These are phyloP conservation scores for Neodontobutis hainanensis DNA, from an alignment of 2,113 vertebrate species.

Conservation along the genomic window DNA sequence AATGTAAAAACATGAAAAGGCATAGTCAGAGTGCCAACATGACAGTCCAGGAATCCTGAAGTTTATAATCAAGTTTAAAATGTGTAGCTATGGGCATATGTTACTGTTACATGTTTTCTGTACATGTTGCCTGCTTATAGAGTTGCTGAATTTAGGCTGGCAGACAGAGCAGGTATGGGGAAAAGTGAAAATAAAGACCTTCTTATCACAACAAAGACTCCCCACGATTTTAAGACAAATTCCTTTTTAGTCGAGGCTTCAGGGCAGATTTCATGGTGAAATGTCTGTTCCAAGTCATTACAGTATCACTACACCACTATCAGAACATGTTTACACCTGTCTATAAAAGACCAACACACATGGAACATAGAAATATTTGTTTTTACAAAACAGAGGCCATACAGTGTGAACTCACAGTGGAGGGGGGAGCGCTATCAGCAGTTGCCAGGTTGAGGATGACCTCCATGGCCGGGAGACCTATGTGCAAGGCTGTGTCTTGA, in stretches of 20 bases:
- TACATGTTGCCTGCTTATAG: too few relatives aligned
- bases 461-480: constrained; percentile 67
- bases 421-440: constrained; percentile 68
- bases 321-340: constrained; percentile 50
- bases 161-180: too few relatives aligned
- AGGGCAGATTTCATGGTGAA: too few relatives aligned
- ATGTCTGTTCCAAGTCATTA: constrained; percentile 29
- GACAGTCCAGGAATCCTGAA: not conserved
- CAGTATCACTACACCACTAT: constrained; percentile 35
- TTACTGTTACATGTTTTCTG: too few relatives aligned
- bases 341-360: constrained; percentile 37
- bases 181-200: too few relatives aligned
- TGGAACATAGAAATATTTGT: constrained; percentile 18
- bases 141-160: too few relatives aligned
- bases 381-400: constrained; percentile 7
- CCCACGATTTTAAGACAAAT: too few relatives aligned
- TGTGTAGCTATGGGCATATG: too few relatives aligned
- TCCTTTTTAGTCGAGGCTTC: too few relatives aligned
- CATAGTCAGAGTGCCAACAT: constrained; percentile 5
- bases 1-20: constrained; percentile 3
- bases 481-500: constrained; percentile 24
- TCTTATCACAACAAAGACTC: too few relatives aligned
- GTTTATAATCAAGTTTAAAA: constrained; percentile 5
- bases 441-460: constrained; percentile 78
- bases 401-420: constrained; percentile 66